phyloP scores from a whole-genome alignment of 2,113 vertebrate genomes.

The Protobothrops flavoviridis region DNA sequence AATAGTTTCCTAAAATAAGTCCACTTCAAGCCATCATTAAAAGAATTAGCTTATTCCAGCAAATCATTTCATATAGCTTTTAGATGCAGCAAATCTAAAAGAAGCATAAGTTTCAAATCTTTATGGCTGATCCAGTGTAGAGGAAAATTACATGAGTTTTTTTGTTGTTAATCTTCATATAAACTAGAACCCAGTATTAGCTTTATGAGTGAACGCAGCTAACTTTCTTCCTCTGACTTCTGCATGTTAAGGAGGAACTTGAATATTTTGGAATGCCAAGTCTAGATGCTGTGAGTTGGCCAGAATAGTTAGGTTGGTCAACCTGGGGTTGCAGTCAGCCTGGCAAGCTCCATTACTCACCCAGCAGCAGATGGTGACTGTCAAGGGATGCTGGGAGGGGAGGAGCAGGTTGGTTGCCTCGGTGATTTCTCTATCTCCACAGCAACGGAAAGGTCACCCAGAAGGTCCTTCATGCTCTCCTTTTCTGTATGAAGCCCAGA shows the following conservation, averaged over 20 bases:
- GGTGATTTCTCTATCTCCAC: constrained; percentile 67
- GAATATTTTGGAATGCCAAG: not conserved
- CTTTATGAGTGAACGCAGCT: not conserved
- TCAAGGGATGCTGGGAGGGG: constrained; percentile 52
- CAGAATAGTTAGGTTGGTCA: constrained; percentile 1
- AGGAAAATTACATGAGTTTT: not conserved
- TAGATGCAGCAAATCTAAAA: not conserved
- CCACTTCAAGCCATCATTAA: not conserved
- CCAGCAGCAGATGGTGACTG: constrained; percentile 62
- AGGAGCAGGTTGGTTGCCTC: constrained; percentile 16
- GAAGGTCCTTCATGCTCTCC: constrained; percentile 52
- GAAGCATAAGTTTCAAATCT: not conserved
- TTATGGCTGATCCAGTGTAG: not conserved
- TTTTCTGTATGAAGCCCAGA: constrained; percentile 43
- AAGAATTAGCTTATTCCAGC: not conserved
- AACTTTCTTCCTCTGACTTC: not conserved
- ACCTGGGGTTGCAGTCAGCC: constrained; percentile 16
- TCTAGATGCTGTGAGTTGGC: not conserved
- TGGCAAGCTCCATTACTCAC: constrained; percentile 35
- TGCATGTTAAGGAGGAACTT: not conserved
- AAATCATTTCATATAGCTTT: not conserved
- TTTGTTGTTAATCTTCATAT: not conserved
- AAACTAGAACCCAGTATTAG: not conserved
- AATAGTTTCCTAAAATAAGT: not conserved
- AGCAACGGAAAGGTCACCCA: constrained; percentile 60